Base-by-base conservation (phyloP, 2,888 invertebrate genomes). In the Tenthredo distinguenda region DNA sequence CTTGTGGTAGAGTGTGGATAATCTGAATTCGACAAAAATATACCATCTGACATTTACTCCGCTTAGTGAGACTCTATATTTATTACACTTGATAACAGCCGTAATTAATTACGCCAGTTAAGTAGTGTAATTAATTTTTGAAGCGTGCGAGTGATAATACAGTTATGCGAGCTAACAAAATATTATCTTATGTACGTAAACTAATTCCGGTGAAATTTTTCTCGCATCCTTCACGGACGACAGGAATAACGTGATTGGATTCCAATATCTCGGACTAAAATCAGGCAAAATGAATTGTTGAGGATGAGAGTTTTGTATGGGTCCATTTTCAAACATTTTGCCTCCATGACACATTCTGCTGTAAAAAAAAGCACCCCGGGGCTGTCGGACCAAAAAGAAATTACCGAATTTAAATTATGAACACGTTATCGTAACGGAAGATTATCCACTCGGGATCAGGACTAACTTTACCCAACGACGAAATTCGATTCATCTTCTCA, bases 281-380 rank as follows among this genome's bases (percentile, higher is more conserved):
- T 55, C 31, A 50, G 77, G 77, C 82, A 83, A 83, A 83, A 68
- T 83, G 82, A 83, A 47, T 18, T 47, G 43, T 43, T 83, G 43
- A 83, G 68, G 68, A 83, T 83, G 82, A 65, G 68, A 83, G 68
- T 47, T 68, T 65, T 68, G 68, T 40, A 68, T 47, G 40, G 82
- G 82, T 83, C 79, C 65, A 83, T 83, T 68, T 68, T 83, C 82
- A 68, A 68, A 83, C 82, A 83, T 83, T 83, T 83, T 83, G 65
- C 82, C 82, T 37, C 31, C 18, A 26, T 83, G 68, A 31, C n/a
- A 58, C 50, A 37, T 31, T 74, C 43, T 62, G 34, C 34, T 31
- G n/a, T 7, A 55, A 55, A 6, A 55, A 26, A 26, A 26, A 26
- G n/a, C 6, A 7, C n/a, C 55, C 6, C n/a, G 55, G n/a, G 4